Percentiles rank a stretch among this genome's conserved stretches.
Evolutionary conservation across 64 coral and sea anemone genomes (phyloP).

Genomic region (Porites lutea): DNA sequence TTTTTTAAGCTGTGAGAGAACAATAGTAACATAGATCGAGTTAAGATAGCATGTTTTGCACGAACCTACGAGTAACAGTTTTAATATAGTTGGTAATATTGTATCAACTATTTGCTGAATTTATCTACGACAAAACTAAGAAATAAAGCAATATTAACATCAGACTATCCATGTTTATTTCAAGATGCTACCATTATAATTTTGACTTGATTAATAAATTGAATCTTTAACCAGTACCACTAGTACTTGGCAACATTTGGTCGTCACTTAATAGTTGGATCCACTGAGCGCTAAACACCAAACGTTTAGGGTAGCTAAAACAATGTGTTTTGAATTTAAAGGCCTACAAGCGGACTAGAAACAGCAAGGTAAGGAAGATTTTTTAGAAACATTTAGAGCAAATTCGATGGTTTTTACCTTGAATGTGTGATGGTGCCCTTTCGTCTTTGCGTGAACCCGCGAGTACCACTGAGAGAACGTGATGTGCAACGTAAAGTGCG

Average conservation of each 20-base stretch:
- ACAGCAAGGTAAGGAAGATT: background rate
- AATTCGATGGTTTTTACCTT: background rate
- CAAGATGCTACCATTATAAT: too few species aligned
- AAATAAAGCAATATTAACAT: too few species aligned
- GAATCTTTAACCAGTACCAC: too few species aligned
- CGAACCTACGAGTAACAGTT: background rate
- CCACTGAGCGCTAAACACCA: conserved; percentile 3
- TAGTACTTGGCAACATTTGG: background rate
- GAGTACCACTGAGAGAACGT: background rate
- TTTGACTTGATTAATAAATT: too few species aligned
- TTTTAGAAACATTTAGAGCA: background rate
- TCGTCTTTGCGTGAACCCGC: background rate
- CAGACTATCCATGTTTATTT: too few species aligned
- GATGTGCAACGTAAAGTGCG: conserved; percentile 3
- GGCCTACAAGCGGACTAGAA: background rate
- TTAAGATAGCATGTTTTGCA: background rate
- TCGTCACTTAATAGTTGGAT: background rate
- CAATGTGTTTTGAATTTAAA: background rate
- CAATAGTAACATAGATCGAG: background rate
- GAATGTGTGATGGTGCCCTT: background rate
- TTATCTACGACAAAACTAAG: background rate
- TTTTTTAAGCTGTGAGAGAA: conserved; percentile 5
- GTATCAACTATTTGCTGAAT: background rate
- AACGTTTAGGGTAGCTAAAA: background rate
- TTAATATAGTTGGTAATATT: background rate